Percentiles rank a stretch among this genome's conserved stretches.
phyloP scores from a whole-genome alignment of 2,797 vertebrate species.

The Acanthurus tractus region DNA sequence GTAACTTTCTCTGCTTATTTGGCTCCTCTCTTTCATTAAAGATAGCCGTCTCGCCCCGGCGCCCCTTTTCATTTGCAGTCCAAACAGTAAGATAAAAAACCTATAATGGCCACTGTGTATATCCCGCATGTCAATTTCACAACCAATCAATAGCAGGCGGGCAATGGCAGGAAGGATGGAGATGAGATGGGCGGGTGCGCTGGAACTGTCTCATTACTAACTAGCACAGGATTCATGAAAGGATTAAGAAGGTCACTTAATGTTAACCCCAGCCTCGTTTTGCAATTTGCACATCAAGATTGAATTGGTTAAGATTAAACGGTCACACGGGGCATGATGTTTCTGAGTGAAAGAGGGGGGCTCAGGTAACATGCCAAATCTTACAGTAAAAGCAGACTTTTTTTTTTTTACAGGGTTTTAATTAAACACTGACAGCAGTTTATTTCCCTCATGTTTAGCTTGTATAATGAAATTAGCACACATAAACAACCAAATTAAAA shows the following conservation, averaged over 20 bases:
- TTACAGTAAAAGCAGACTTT: conserved; percentile 3
- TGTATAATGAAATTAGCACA: background rate
- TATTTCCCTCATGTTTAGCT: background rate
- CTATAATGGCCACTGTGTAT: conserved; percentile 79
- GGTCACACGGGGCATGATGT: conserved; percentile 41
- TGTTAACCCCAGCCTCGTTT: conserved; percentile 73
- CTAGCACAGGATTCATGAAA: conserved; percentile 74
- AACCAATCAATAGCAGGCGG: conserved; percentile 83
- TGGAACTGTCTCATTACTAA: conserved; percentile 83
- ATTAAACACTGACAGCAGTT: background rate
- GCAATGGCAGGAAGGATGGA: conserved; percentile 67
- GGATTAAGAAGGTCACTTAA: conserved; percentile 79
- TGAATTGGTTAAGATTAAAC: conserved; percentile 68
- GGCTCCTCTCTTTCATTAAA: conserved; percentile 76
- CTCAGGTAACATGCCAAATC: conserved; percentile 12
- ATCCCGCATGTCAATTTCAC: conserved; percentile 84
- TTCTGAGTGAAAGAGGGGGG: conserved; percentile 31
- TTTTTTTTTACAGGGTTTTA: background rate
- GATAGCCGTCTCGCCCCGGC: conserved; percentile 73
- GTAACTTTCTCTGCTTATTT: conserved; percentile 74
- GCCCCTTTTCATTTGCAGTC: conserved; percentile 83
- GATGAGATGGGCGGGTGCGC: conserved; percentile 70
- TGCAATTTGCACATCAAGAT: conserved; percentile 73
- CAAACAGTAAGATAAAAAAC: conserved; percentile 84
- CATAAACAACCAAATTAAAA: background rate